These are phyloP conservation scores for Drosophila hamatofila DNA, from an alignment of 2,888 invertebrate genomes.

Conservation along the genomic window DNA sequence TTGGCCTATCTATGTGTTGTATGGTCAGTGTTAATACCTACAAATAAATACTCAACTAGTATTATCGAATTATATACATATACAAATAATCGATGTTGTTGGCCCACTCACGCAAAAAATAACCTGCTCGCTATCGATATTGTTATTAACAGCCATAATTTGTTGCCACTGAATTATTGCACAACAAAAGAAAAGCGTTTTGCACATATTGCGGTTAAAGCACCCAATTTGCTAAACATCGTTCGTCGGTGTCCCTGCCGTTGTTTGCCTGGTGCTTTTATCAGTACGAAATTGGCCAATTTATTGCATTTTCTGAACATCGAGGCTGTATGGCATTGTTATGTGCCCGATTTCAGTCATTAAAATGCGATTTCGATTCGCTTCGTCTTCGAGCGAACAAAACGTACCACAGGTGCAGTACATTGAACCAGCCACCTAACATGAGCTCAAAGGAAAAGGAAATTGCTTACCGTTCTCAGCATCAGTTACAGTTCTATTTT, in stretches of 20 bases:
- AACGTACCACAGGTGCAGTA: conserved; percentile 49
- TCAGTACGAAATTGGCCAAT: conserved; percentile 30
- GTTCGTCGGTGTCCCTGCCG: conserved; percentile 1
- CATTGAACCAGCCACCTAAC: conserved; percentile 40
- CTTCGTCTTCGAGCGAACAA: conserved; percentile 39
- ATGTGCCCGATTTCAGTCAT: conserved; percentile 33
- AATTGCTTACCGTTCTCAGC: conserved; percentile 56
- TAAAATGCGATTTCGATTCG: conserved; percentile 49
- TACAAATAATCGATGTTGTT: neutral
- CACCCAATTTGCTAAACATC: conserved; percentile 22
- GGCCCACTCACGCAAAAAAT: neutral
- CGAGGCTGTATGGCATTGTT: conserved; percentile 15
- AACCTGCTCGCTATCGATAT: conserved; percentile 1
- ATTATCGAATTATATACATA: neutral
- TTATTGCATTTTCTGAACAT: conserved; percentile 37
- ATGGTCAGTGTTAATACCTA: too few species aligned
- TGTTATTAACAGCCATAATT: conserved; percentile 8
- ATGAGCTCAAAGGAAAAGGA: conserved; percentile 56
- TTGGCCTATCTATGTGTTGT: too few species aligned
- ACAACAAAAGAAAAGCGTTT: neutral
- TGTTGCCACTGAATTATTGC: conserved; percentile 5
- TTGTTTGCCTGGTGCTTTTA: conserved; percentile 13
- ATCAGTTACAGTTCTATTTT: conserved; percentile 57
- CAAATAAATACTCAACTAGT: neutral
- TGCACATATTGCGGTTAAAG: conserved; percentile 8